These are phyloP conservation scores for Dromas ardeola DNA, from an alignment of 2,113 vertebrate genomes.

Conservation along the genomic window DNA sequence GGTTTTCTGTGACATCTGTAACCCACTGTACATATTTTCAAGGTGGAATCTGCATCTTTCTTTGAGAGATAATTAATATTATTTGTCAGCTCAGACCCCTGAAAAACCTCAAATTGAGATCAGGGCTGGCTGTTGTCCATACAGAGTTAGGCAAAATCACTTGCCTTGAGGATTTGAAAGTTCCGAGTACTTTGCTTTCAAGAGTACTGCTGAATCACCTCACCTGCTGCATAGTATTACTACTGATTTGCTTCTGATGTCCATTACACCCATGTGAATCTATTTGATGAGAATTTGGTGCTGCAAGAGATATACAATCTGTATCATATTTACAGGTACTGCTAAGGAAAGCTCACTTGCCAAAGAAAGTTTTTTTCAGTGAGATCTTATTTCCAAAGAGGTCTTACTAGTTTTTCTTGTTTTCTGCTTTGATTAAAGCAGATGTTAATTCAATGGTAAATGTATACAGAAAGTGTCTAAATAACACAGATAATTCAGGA, in stretches of 20 bases:
- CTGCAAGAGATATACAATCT: not conserved
- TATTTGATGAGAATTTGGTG: not conserved
- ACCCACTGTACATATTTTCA: not conserved
- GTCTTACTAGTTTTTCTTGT: not conserved
- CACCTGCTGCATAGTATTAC: not conserved
- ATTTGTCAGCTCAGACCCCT: not conserved
- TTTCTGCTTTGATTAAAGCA: not conserved
- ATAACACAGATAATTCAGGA: not conserved
- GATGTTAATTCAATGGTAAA: not conserved
- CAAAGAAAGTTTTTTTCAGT: not conserved
- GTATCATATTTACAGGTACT: not conserved
- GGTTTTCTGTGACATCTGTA: conserved; percentile 19
- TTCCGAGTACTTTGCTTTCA: not conserved
- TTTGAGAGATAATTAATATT: not conserved
- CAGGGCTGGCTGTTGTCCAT: not conserved
- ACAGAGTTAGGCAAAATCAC: not conserved
- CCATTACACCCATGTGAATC: not conserved
- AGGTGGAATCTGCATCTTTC: not conserved
- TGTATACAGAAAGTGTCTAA: not conserved
- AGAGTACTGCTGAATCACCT: not conserved
- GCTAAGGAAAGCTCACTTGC: not conserved
- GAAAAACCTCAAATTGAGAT: not conserved
- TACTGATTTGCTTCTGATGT: not conserved
- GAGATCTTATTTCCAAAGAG: not conserved
- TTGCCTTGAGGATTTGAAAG: not conserved